Evolutionary conservation across 2,797 vertebrate species (phyloP), one percentile per base, ranked within the genome.

Genomic region (Falco biarmicus): DNA sequence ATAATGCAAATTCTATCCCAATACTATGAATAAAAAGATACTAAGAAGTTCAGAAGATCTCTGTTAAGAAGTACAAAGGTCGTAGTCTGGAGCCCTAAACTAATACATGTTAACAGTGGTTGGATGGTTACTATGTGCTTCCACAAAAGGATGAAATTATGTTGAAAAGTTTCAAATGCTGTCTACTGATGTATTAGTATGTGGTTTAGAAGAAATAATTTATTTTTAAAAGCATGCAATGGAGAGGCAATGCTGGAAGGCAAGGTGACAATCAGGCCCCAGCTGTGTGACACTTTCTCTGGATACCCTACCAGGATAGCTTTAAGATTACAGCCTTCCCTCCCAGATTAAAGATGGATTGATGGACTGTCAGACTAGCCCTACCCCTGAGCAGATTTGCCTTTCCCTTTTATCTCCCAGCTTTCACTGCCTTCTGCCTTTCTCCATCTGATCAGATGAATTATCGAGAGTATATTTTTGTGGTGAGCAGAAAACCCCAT

Each of bases 361-460:
- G 39, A 48, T 39, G 53, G 28, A 64, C 39, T 68, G 45, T 45
- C 37, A 83, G 60, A 83, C 89, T 60, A 95, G 53, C 20, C 31
- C 71, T 61, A 29, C 37, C 60, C 50, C 74, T 51, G 48, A 75
- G 48, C 39, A 94, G 79, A 80, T 74, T 63, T 75, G 53, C 56
- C 45, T 89, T 94, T 85, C 39, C 25, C 13, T 90, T 95, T 89
- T 47, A 48, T 61, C 37, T 60, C 73, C 53, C 73, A 85, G n/a
- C 47, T 90, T 96, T 91, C 89, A 64, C 73, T 71, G 31, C n/a
- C 63, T 91, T 85, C 71, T 88, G 79, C 73, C 31, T 80, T 90
- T 68, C 53, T 64, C 57, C 51, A 37, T 51, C 75, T 68, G 73
- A 77, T 83, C 56, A 93, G 51, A 41, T 29, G 47, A 94, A 74